A percentile compares a stretch with the other conserved stretches of the same genome.
phyloP scores from a whole-genome alignment of 1,140 invertebrate species.

The Anthonomus grandis region DNA sequence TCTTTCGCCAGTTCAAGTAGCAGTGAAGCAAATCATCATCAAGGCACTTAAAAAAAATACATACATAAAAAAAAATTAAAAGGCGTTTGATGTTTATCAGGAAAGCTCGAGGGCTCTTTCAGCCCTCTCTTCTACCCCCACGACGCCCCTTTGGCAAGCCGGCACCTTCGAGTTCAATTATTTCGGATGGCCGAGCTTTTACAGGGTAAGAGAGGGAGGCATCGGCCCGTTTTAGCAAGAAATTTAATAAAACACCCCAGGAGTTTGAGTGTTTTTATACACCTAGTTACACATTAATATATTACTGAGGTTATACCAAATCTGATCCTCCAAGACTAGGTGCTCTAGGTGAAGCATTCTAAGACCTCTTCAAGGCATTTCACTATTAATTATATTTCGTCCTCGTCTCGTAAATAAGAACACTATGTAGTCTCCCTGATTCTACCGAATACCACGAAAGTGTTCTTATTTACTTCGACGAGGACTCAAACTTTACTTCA shows the following conservation, averaged over 20 bases:
- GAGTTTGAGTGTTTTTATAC: background rate
- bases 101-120: constrained; percentile 10
- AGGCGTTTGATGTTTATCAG: constrained; percentile 18
- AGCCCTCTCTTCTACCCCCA: background rate
- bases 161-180: constrained; percentile 9
- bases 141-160: constrained; percentile 1
- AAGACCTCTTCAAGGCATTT: too few relatives aligned
- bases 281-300: background rate
- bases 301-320: background rate
- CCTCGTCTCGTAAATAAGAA: too few relatives aligned
- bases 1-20: background rate
- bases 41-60: constrained; percentile 4
- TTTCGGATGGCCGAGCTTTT: background rate
- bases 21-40: background rate
- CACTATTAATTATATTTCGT: too few relatives aligned
- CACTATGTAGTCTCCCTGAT: too few relatives aligned
- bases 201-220: background rate
- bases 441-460: too few relatives aligned
- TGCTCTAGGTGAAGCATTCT: background rate
- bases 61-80: constrained; percentile 10
- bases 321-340: background rate
- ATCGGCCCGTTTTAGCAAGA: background rate
- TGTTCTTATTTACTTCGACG: too few relatives aligned
- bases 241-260: background rate
- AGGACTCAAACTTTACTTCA: too few relatives aligned